Conservation (phyloP, 1,140 invertebrate genomes). For the Achatina immaculata region DNA sequence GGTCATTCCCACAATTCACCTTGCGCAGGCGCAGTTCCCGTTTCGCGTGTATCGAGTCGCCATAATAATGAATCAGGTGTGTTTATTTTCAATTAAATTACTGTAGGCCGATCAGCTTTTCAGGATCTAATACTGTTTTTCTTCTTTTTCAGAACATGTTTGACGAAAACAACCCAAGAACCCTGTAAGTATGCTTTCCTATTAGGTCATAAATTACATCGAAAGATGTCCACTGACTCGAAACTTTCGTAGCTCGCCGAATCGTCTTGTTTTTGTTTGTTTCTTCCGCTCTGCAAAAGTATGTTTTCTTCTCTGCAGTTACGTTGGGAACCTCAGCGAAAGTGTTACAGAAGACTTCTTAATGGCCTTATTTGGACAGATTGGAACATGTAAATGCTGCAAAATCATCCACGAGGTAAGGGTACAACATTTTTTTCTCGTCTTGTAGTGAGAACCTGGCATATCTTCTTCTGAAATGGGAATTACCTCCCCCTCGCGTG, state of each 20-base stretch:
- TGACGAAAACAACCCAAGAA: conserved; percentile 53
- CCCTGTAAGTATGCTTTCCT: conserved; percentile 54
- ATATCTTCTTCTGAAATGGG: background rate
- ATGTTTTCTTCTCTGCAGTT: conserved; percentile 73
- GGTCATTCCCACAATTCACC: conserved; percentile 44
- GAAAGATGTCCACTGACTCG: conserved; percentile 24
- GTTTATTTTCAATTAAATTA: conserved; percentile 43
- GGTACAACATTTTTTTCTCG: background rate
- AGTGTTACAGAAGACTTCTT: conserved; percentile 94
- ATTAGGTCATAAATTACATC: background rate
- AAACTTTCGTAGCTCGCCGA: conserved; percentile 39
- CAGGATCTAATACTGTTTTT: conserved; percentile 38
- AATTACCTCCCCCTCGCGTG: conserved; percentile 20
- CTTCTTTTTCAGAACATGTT: conserved; percentile 52
- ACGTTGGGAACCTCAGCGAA: conserved; percentile 96
- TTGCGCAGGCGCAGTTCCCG: conserved; percentile 49
- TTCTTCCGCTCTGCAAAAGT: conserved; percentile 30
- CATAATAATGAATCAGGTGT: conserved; percentile 54
- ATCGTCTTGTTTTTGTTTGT: conserved; percentile 31
- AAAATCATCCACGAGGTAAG: conserved; percentile 95
- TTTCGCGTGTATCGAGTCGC: conserved; percentile 54
- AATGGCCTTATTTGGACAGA: conserved; percentile 92
- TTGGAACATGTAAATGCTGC: conserved; percentile 95
- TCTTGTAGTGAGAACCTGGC: background rate
- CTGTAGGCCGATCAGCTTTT: conserved; percentile 27